Evolutionary conservation across 2,797 vertebrate genomes (phyloP).

Genomic region (Sebastes dallii): DNA sequence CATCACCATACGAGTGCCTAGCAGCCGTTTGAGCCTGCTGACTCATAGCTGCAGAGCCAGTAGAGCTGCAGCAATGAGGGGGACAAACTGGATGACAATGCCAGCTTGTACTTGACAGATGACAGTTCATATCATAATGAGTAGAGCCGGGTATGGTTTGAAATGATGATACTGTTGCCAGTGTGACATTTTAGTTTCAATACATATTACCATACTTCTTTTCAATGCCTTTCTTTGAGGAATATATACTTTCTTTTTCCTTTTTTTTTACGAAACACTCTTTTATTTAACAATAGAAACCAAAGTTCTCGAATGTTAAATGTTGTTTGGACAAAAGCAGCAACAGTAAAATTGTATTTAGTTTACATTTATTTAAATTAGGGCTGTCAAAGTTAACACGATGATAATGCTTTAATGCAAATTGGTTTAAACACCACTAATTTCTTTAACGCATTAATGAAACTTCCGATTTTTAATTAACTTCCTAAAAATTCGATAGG

Average conservation of each 20-base stretch:
- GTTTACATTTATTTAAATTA: too few species aligned
- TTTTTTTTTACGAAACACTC: not conserved
- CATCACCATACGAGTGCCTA: slow-evolving; percentile 25
- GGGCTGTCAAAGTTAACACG: too few species aligned
- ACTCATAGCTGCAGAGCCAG: slow-evolving; percentile 52
- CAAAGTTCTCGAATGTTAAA: not conserved
- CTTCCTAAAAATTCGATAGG: too few species aligned
- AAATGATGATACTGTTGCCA: not conserved
- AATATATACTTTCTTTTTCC: not conserved
- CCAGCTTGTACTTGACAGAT: slow-evolving; percentile 27
- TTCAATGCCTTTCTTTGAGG: not conserved
- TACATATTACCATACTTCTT: not conserved
- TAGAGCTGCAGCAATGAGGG: slow-evolving; percentile 26
- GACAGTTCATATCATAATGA: slow-evolving; percentile 14
- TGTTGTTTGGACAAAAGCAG: not conserved
- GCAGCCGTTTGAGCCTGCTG: slow-evolving; percentile 45
- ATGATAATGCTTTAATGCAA: too few species aligned
- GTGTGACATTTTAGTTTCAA: not conserved
- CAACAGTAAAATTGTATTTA: too few species aligned
- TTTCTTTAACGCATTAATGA: too few species aligned
- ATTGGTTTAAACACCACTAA: too few species aligned
- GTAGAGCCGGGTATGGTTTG: not conserved
- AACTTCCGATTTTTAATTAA: too few species aligned
- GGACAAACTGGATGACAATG: slow-evolving; percentile 13
- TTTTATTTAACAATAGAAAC: not conserved